Conservation (phyloP, 2,888 invertebrate genomes). For the Oxyteleia sp. region DNA sequence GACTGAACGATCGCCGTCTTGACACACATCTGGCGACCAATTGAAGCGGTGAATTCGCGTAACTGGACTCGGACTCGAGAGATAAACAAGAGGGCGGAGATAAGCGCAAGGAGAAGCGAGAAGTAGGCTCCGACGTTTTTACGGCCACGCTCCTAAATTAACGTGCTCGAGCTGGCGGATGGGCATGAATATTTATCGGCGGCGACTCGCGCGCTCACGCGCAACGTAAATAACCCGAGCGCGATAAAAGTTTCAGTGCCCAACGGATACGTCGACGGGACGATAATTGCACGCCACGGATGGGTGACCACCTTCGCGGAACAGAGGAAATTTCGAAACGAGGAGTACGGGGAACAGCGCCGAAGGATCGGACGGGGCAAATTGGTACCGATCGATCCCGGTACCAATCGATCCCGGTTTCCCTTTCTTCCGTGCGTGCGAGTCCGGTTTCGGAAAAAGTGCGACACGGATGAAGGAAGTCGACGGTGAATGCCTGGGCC, state of each 20-base stretch:
- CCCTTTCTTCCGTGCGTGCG: neutral
- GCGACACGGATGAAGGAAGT: slow-evolving; percentile 32
- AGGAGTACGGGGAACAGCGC: no score
- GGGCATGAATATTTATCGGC: neutral
- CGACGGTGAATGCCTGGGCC: slow-evolving; percentile 40
- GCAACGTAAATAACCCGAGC: slow-evolving; percentile 6
- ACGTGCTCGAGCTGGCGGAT: slow-evolving; percentile 1
- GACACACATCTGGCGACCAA: neutral
- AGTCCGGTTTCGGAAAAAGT: neutral
- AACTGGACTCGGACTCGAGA: neutral
- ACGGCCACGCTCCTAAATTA: slow-evolving; percentile 6
- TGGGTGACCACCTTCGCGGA: slow-evolving; percentile 13
- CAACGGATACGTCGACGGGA: slow-evolving; percentile 4
- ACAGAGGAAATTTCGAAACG: no score
- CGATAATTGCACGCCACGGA: slow-evolving; percentile 25
- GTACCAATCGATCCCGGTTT: neutral
- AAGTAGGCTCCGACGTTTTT: neutral
- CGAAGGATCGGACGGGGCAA: no score
- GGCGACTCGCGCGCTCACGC: slow-evolving; percentile 2
- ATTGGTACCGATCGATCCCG: neutral
- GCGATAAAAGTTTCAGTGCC: slow-evolving; percentile 15
- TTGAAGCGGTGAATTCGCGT: neutral
- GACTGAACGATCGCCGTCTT: neutral
- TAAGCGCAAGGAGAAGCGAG: neutral
- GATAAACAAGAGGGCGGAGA: neutral